phyloP scores from a whole-genome alignment of 2,113 vertebrate species.

The Antechinus stuartii region DNA sequence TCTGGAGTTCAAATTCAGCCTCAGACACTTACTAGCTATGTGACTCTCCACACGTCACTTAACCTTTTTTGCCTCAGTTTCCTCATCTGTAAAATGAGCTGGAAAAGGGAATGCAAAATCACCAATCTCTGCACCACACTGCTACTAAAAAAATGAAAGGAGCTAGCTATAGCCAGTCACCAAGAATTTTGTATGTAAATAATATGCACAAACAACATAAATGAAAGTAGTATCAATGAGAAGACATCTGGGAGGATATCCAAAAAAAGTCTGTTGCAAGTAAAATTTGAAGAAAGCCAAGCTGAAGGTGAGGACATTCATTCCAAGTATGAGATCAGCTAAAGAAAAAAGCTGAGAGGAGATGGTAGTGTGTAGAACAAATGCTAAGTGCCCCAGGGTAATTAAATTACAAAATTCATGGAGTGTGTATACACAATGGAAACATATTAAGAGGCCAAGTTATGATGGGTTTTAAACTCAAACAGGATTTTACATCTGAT shows the following conservation, averaged over 20 bases:
- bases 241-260: too few species aligned
- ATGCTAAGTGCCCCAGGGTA: background rate
- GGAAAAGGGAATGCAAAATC: too few species aligned
- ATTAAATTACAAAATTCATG: background rate
- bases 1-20: too few species aligned
- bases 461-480: background rate
- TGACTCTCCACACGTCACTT: too few species aligned
- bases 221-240: too few species aligned
- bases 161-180: background rate
- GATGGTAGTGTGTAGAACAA: background rate
- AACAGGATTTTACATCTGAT: background rate
- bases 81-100: too few species aligned
- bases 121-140: background rate
- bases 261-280: background rate
- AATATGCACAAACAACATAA: background rate
- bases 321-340: background rate
- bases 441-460: background rate
- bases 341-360: background rate
- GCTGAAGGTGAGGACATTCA: too few species aligned
- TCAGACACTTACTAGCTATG: too few species aligned
- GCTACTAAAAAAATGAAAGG: slow-evolving; percentile 1
- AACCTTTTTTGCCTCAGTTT: too few species aligned
- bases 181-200: background rate
- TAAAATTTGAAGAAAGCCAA: too few species aligned
- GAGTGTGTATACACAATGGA: background rate